Evolutionary conservation across 2,113 vertebrate species (phyloP).

Genomic region (Variabilichromis moorii): DNA sequence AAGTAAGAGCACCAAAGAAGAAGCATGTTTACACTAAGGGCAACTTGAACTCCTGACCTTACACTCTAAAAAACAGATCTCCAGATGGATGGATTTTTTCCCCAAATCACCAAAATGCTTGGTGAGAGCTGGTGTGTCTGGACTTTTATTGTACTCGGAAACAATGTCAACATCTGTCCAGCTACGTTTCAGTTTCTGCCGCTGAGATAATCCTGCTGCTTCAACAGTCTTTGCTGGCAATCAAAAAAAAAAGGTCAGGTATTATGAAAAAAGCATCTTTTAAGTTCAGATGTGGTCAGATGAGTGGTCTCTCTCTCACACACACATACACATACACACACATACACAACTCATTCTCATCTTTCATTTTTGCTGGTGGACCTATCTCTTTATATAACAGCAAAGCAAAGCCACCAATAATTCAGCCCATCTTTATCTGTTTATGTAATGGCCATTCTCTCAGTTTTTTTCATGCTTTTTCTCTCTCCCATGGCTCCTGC

Average conservation of each 20-base stretch:
- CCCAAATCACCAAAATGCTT: background rate
- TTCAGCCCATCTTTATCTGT: conserved; percentile 58
- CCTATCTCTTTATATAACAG: conserved; percentile 61
- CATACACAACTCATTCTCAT: background rate
- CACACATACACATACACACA: background rate
- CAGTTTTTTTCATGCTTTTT: conserved; percentile 9
- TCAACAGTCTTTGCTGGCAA: background rate
- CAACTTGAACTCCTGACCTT: background rate
- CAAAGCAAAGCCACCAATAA: conserved; percentile 57
- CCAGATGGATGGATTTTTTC: background rate
- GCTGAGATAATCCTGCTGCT: background rate
- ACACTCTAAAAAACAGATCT: background rate
- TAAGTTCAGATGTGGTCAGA: background rate
- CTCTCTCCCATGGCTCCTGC: conserved; percentile 37
- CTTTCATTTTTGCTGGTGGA: conserved; percentile 11
- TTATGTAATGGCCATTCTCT: conserved; percentile 67
- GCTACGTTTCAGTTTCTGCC: background rate
- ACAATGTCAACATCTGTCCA: background rate
- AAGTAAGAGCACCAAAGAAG: background rate
- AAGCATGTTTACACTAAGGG: background rate
- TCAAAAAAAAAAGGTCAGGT: background rate
- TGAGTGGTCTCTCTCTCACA: background rate
- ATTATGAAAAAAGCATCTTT: background rate
- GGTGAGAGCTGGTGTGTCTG: background rate
- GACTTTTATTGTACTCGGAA: background rate